phyloP scores from a whole-genome alignment of 2,888 invertebrate genomes.

The Epicampocera succincta region DNA sequence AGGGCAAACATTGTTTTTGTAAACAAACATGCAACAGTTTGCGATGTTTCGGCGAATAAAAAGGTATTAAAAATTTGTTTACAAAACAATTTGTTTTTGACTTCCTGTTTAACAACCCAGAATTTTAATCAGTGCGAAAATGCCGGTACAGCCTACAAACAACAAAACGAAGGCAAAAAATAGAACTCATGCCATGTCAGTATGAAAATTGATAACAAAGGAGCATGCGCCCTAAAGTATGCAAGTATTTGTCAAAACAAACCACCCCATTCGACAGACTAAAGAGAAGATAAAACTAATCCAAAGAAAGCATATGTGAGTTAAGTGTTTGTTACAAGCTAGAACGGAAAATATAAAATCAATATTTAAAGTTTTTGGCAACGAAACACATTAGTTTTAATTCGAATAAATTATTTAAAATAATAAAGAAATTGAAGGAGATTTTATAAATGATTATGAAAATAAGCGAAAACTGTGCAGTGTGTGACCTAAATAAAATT shows the following conservation, averaged over 20 bases:
- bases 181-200: slow-evolving; percentile 20
- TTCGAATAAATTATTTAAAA: slow-evolving; percentile 11
- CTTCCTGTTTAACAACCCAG: background rate
- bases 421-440: background rate
- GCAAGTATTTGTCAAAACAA: slow-evolving; percentile 54
- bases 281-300: background rate
- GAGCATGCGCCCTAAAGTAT: slow-evolving; percentile 66
- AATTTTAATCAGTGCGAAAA: slow-evolving; percentile 2
- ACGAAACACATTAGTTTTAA: slow-evolving; percentile 29
- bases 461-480: background rate
- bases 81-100: slow-evolving; percentile 48
- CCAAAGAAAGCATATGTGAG: slow-evolving; percentile 48
- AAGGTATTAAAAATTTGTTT: slow-evolving; percentile 37
- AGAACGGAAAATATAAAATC: slow-evolving; percentile 56
- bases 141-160: slow-evolving; percentile 37
- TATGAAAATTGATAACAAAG: slow-evolving; percentile 50
- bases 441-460: background rate
- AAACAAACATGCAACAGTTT: slow-evolving; percentile 64
- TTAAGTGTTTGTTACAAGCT: slow-evolving; percentile 40
- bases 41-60: background rate
- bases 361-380: slow-evolving; percentile 52
- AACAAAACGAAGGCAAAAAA: slow-evolving; percentile 6
- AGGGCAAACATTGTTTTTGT: slow-evolving; percentile 5
- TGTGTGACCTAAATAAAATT: background rate
- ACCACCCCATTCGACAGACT: slow-evolving; percentile 49